Evolutionary conservation across 2,888 invertebrate genomes (phyloP), one percentile per base, ranked within the genome.

Genomic region (Blera fallax): DNA sequence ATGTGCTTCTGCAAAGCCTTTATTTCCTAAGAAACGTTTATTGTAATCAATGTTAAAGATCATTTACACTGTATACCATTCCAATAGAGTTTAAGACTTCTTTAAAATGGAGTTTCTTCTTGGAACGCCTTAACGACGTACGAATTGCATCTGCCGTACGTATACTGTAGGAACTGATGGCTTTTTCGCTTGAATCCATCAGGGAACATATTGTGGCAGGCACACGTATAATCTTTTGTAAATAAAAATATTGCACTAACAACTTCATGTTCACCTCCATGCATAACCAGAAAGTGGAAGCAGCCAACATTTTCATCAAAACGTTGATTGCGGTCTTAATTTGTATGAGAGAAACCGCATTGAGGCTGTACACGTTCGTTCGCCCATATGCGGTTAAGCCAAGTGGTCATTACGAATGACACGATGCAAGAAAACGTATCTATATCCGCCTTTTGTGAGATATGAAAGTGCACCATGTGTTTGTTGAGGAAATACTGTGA

Each of bases 351-450:
- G 60, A 73, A 74, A 80, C 67, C 67, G 29, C 43, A 34, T 14
- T 5, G 32, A 48, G 34, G 21, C 37, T 58, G 58, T 58, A 32
- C 34, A 74, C 40, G 60, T 45, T 62, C 62, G 48, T 50, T 73
- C 50, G 65, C 52, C 80, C 73, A 50, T 73, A 73, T 60, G 73
- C 50, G 73, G 73, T 60, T 60, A 56, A 56, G 62, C 72, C 70
- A 79, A 72, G 65, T 62, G 81, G 69, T 60, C 81, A 81, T 81
- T 76, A 76, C 76, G 76, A 76, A 81, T 69, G 81, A 76, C 74
- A 69, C 81, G 69, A 45, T 69, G 56, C 76, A 76, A 48, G 62
- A 74, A 45, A 80, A 64, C 32, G 64, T 62, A 58, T 56, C 54
- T 24, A 69, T 64, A 81, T 81, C 81, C 81, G 81, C 81, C 76